Conservation (phyloP, 2,888 invertebrate species). For the Eudemis profundana region DNA sequence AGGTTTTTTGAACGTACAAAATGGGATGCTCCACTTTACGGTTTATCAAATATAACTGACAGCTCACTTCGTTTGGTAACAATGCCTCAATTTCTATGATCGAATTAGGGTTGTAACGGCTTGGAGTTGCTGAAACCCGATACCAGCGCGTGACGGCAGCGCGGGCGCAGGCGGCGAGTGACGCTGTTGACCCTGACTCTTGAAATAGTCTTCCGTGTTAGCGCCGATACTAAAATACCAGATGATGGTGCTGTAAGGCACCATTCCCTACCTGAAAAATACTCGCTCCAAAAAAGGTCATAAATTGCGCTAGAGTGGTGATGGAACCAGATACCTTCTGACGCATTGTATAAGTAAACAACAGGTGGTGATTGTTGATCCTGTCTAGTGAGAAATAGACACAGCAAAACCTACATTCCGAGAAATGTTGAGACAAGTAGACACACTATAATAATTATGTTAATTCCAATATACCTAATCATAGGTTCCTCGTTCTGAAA, state of each 20-base stretch:
- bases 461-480: no score
- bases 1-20: background rate
- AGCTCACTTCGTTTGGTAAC: background rate
- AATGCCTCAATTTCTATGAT: constrained; percentile 6
- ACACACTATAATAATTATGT: no score
- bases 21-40: background rate
- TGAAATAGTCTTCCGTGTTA: constrained; percentile 86
- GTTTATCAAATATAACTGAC: background rate
- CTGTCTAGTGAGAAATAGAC: background rate
- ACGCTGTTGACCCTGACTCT: constrained; percentile 81
- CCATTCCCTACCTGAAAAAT: constrained; percentile 23
- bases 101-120: constrained; percentile 55
- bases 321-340: no score
- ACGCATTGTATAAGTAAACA: no score
- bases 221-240: constrained; percentile 81
- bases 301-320: background rate
- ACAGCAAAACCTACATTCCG: background rate
- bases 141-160: constrained; percentile 63
- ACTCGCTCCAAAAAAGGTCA: constrained; percentile 25
- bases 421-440: background rate
- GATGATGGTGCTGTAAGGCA: constrained; percentile 76
- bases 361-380: no score
- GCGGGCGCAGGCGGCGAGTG: constrained; percentile 54
- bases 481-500: no score
- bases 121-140: constrained; percentile 69